phyloP scores from a whole-genome alignment of 2,113 vertebrate genomes.

The Dipodomys ordii region DNA sequence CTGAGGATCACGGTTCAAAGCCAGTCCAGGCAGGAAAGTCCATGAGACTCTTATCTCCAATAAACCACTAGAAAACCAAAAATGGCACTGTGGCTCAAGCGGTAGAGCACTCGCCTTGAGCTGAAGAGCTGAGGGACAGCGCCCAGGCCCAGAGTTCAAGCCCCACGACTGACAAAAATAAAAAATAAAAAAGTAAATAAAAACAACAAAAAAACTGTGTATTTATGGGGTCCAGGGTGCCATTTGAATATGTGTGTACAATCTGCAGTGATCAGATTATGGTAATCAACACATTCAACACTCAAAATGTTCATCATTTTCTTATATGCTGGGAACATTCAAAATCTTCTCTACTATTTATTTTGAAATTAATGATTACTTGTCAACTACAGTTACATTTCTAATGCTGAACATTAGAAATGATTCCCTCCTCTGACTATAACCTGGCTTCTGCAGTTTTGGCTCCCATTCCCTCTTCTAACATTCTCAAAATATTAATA shows the following conservation, averaged over 20 bases:
- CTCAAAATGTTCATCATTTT: background rate
- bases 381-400: background rate
- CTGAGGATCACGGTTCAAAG: no score
- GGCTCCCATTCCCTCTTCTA: background rate
- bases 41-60: no score
- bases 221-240: background rate
- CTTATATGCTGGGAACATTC: background rate
- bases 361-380: background rate
- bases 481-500: slow-evolving; percentile 27
- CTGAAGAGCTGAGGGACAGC: no score
- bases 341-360: background rate
- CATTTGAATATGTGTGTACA: background rate
- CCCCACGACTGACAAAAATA: no score
- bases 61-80: no score
- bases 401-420: background rate
- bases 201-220: no score
- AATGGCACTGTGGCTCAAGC: no score
- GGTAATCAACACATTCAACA: background rate
- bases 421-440: background rate
- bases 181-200: no score
- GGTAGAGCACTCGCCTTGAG: no score
- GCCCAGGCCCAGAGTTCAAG: no score
- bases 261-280: background rate
- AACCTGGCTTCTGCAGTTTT: background rate
- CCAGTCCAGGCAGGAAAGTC: no score